A percentile compares a stretch with the other conserved stretches of the same genome.
Conservation (phyloP, 2,888 invertebrate species). For the Polyommatus icarus region DNA sequence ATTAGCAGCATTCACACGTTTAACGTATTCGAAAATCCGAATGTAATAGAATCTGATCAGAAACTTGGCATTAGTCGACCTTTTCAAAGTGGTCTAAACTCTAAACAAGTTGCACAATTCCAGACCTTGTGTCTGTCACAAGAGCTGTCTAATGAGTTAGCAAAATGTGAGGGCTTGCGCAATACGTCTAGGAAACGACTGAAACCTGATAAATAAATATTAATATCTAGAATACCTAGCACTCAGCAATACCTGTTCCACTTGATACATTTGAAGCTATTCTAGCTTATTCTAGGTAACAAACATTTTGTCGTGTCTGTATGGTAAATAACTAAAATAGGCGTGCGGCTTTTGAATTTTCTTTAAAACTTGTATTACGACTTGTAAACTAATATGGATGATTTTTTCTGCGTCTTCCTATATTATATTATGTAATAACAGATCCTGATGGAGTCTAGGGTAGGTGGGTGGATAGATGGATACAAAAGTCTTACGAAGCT, state of each 20-base stretch:
- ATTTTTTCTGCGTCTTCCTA: no score
- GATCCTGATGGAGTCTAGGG: no score
- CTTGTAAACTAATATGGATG: no score
- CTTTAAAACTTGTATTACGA: no score
- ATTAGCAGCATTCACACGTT: no score
- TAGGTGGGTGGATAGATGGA: no score
- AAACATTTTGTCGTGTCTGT: not conserved
- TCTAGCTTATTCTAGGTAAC: not conserved
- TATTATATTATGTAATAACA: no score
- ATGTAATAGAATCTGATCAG: not conserved
- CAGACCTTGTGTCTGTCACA: slow-evolving; percentile 12
- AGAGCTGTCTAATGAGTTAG: slow-evolving; percentile 14
- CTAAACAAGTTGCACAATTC: not conserved
- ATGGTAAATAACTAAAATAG: not conserved
- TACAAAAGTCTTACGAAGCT: no score
- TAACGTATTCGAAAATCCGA: no score
- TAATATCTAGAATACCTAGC: not conserved
- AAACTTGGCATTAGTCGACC: not conserved
- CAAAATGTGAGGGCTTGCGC: slow-evolving; percentile 22
- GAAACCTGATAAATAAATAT: slow-evolving; percentile 2
- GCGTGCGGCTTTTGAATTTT: no score
- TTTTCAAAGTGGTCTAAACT: slow-evolving; percentile 5
- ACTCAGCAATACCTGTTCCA: slow-evolving; percentile 14
- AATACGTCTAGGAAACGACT: slow-evolving; percentile 13
- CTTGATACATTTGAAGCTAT: not conserved